Evolutionary conservation across 2,797 vertebrate genomes (phyloP), one percentile per base, ranked within the genome.

Genomic region (Pyrocephalus nanus): DNA sequence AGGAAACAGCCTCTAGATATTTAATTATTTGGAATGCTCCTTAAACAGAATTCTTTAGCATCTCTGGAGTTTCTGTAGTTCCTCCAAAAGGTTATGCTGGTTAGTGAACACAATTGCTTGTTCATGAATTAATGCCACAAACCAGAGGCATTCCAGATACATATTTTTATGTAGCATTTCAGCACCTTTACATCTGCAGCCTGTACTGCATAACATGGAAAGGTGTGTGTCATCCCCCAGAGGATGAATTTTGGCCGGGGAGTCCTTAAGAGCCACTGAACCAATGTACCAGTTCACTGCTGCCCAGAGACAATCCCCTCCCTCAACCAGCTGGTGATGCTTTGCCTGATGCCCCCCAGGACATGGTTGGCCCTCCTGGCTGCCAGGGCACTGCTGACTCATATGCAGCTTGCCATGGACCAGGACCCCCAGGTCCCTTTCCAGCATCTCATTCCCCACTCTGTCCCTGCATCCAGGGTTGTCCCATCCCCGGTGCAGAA

Each of bases 111-210:
- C 9, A 29, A 79, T 2, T 50, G 17, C 27, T 72, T 55, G 89
- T 83, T 95, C 67, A 88, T 91, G 86, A 94, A 88, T 86, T 80
- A 90, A 74, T 47, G 74, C 77, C 25, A 94, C 60, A 95, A 92
- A 94, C 14, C 82, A 93, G 79, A 89, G 40, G 45, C 92, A 90
- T 62, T 58, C 65, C 82, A 84, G 78, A 58, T 32, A 26, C 12
- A 1, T 27, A 38, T 79, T 95, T 69, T 96, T 54, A 83, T 14
- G 61, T 3, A 40, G 32, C 18, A 45, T 64, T 81, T 88, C 92
- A 87, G 55, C 38, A 79, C 42, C 50, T 86, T 85, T 64, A 17
- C 27, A 50, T 19, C 29, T 54, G 25, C 54, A 93, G 58, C 47
- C 67, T 11, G 5, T 58, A 17, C 66, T 86, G 61, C 60, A 23